phyloP scores from a whole-genome alignment of 2,888 invertebrate species.

The Nomada ruficornis region DNA sequence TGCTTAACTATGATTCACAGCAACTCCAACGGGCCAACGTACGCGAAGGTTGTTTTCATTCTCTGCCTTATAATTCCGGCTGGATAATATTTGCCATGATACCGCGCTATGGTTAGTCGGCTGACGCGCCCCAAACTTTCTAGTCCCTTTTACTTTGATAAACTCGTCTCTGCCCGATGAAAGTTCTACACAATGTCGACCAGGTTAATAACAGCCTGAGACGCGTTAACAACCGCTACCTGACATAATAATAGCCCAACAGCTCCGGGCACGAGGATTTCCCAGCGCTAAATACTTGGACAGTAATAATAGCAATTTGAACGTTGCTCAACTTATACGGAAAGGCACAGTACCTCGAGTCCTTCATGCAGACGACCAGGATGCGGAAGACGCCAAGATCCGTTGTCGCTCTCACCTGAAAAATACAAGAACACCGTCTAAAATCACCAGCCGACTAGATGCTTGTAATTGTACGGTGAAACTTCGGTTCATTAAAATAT shows the following conservation, averaged over 20 bases:
- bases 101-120: slow-evolving; percentile 3
- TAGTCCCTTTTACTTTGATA: slow-evolving; percentile 25
- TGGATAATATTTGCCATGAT: slow-evolving; percentile 34
- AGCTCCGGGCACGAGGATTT: background rate
- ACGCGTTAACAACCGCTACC: slow-evolving; percentile 8
- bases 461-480: background rate
- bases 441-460: background rate
- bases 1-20: slow-evolving; percentile 6
- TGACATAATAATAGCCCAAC: background rate
- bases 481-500: background rate
- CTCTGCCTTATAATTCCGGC: background rate
- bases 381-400: slow-evolving; percentile 55
- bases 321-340: background rate
- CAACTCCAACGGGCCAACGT: background rate
- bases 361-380: slow-evolving; percentile 68
- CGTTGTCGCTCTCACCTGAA: slow-evolving; percentile 67
- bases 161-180: background rate
- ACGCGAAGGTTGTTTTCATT: background rate
- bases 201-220: background rate
- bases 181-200: slow-evolving; percentile 2
- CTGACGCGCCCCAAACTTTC: slow-evolving; percentile 24
- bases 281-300: background rate
- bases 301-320: background rate
- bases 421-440: slow-evolving; percentile 20
- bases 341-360: slow-evolving; percentile 57